A percentile compares a stretch with the other conserved stretches of the same genome.
Conservation (phyloP, 2,888 invertebrate species). For the Didymodactylos carnosus region DNA sequence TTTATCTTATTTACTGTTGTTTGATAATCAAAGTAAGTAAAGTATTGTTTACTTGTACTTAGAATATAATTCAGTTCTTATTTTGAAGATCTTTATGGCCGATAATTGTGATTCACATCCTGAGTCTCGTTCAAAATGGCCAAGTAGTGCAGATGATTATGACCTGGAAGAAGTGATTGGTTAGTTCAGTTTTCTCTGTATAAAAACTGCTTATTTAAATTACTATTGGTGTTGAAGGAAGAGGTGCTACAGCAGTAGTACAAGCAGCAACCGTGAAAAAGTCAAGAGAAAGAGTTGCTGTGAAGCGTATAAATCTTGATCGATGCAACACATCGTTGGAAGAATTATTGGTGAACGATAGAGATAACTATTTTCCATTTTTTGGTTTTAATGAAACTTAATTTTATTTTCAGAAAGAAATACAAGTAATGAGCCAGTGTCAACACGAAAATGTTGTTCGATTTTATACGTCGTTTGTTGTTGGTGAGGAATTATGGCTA, state of each 20-base stretch:
- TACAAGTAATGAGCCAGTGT: constrained; percentile 93
- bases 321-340: constrained; percentile 99
- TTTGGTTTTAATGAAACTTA: constrained; percentile 26
- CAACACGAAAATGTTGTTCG: constrained; percentile 97
- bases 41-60: too few relatives aligned
- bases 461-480: constrained; percentile 94
- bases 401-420: constrained; percentile 39
- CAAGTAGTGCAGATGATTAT: neutral
- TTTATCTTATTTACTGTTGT: too few relatives aligned
- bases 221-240: constrained; percentile 43
- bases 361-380: constrained; percentile 8
- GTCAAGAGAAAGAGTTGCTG: constrained; percentile 79
- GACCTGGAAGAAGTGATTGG: neutral
- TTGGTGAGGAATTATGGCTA: constrained; percentile 85
- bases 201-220: neutral
- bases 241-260: constrained; percentile 85
- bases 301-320: constrained; percentile 91
- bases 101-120: neutral
- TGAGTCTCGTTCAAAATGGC: neutral
- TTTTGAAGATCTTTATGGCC: too few relatives aligned
- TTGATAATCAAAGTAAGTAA: too few relatives aligned
- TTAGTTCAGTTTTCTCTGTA: neutral
- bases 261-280: constrained; percentile 77
- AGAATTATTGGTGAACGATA: constrained; percentile 44
- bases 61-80: too few relatives aligned